phyloP scores from a whole-genome alignment of 1,140 invertebrate species.

The Bombus huntii region DNA sequence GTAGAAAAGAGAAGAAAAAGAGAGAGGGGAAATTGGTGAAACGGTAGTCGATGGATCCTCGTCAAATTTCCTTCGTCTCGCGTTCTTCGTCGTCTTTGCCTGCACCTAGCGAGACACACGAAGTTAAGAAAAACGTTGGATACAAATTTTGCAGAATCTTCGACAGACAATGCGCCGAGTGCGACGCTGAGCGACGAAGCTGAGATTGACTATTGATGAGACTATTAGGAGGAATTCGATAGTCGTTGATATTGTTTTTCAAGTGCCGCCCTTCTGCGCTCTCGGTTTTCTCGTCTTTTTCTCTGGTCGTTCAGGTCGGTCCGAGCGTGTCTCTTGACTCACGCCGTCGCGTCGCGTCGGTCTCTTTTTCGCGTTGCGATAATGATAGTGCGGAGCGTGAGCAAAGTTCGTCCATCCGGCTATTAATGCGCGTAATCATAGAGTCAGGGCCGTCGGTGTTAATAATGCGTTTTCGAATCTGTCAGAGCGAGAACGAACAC shows the following conservation, averaged over 20 bases:
- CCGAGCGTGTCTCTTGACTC: constrained; percentile 19
- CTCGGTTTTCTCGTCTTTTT: neutral
- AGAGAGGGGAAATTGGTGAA: neutral
- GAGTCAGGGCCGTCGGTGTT: constrained; percentile 80
- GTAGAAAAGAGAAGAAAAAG: neutral
- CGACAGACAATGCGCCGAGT: fast-evolving
- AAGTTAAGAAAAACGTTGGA: too few relatives aligned
- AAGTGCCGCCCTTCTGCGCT: too few relatives aligned
- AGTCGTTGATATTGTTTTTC: neutral
- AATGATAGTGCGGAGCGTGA: constrained; percentile 79
- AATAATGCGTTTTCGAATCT: constrained; percentile 81
- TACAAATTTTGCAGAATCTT: too few relatives aligned
- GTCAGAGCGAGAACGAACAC: constrained; percentile 72
- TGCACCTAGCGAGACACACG: too few relatives aligned
- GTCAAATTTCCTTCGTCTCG: too few relatives aligned
- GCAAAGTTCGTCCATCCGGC: constrained; percentile 76
- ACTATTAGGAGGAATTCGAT: neutral
- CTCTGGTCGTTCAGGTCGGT: neutral
- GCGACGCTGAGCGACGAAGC: too few relatives aligned
- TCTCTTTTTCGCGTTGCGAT: constrained; percentile 65
- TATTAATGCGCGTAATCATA: constrained; percentile 82
- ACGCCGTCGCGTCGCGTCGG: constrained; percentile 4
- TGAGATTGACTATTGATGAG: neutral
- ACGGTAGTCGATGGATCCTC: neutral
- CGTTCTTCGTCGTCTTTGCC: too few relatives aligned